These are phyloP conservation scores for Triplophysa rosa DNA, from an alignment of 2,113 vertebrate genomes.

Conservation along the genomic window DNA sequence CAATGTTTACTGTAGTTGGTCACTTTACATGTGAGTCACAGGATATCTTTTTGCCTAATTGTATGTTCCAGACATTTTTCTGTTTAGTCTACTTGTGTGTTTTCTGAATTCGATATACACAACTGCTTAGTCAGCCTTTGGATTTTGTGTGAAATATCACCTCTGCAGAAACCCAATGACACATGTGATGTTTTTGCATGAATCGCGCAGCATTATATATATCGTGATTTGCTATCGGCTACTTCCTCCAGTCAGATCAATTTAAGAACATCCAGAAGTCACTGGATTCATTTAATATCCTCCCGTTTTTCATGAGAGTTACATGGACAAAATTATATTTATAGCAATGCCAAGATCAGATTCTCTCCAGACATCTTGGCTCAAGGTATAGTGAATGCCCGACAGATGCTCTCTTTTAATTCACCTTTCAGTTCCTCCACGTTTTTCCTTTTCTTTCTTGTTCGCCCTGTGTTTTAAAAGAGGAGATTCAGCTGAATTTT, in stretches of 20 bases:
- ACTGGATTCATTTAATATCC: slow-evolving; percentile 75
- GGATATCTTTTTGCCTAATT: too few species aligned
- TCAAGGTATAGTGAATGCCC: slow-evolving; percentile 70
- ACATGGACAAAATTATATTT: slow-evolving; percentile 73
- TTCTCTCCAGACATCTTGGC: slow-evolving; percentile 84
- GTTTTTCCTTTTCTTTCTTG: slow-evolving; percentile 71
- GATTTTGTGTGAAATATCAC: background rate
- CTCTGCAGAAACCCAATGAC: slow-evolving; percentile 27
- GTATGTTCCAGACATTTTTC: too few species aligned
- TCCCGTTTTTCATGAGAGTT: slow-evolving; percentile 70
- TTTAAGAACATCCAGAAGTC: slow-evolving; percentile 61
- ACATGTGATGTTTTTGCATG: slow-evolving; percentile 17
- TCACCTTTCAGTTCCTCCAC: slow-evolving; percentile 29
- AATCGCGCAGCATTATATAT: slow-evolving; percentile 18
- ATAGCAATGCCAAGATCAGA: slow-evolving; percentile 76
- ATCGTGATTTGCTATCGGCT: slow-evolving; percentile 27
- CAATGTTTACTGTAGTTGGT: background rate
- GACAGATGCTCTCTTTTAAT: slow-evolving; percentile 69
- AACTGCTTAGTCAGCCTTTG: too few species aligned
- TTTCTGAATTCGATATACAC: too few species aligned
- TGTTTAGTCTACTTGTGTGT: too few species aligned
- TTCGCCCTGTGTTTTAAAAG: slow-evolving; percentile 59
- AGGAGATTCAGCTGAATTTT: slow-evolving; percentile 61
- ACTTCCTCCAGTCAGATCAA: slow-evolving; percentile 37
- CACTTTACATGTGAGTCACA: too few species aligned